Base-by-base conservation (phyloP, 1,140 invertebrate genomes). In the Sesamia nonagrioides region DNA sequence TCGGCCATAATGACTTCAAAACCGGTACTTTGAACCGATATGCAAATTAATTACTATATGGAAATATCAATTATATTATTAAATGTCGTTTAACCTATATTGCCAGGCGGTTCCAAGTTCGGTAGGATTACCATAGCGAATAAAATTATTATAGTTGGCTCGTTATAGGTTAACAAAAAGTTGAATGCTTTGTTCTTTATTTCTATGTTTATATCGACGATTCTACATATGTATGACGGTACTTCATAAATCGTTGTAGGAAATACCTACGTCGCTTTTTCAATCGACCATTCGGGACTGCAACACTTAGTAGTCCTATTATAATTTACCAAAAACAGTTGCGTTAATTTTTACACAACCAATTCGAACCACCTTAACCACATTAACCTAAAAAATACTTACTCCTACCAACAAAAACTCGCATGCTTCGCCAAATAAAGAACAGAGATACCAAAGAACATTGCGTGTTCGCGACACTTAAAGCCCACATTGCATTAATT, bases 401-500 rank as follows among this genome's bases (percentile, higher is more conserved):
- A 37, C 37, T 40, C 8, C 1, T 18, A 54, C 17, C 1, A 58
- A 58, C 15, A 27, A 11, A 60, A 60, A 60, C 9, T 60, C 27
- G 35, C 21, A 60, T 60, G 56, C 11, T 35, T 35, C 11, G 56
- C 27, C 35, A 60, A 66, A 21, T 66, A 66, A 66, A 66, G 37
- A 42, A 42, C 37, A 66, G n/a, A 42, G 37, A 66, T 66, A 66
- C 15, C n/a, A 61, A 37, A 15, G 15, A 17, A 42, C 27, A 15
- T 84, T 58, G 80, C 82, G 82, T 80, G 82, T 58, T 50, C n/a
- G 54, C 79, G 63, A 76, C 60, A 89, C 84, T 89, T 85, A 82
- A 81, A 84, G 79, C 78, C 82, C 75, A 85, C 87, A 84, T 80
- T 84, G 81, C 85, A 88, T 89, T 89, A 87, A 89, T 91, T 88